Base-by-base conservation (phyloP, 64 coral and sea anemone species). In the Porites lutea region DNA sequence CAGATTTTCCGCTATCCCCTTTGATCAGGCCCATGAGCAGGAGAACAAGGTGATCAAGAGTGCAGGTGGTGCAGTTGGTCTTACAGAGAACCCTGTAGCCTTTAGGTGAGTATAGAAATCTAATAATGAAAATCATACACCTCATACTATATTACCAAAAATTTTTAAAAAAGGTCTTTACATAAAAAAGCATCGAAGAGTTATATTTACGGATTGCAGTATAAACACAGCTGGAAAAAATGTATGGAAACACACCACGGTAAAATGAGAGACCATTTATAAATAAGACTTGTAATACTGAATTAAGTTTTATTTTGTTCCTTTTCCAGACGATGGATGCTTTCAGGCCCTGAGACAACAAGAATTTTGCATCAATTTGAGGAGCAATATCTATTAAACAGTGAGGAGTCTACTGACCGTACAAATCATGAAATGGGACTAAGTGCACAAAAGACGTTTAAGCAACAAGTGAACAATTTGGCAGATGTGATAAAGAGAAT, bases 261-360 rank as follows among this genome's bases (percentile, higher is more conserved):
- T n/a, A 3, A 22, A 22, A 22, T 45, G 5, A 27, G 74, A 76
- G 48, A 37, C 74, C 22, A 76, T 47, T 76, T 76, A 4, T 76
- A 79, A 75, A 43, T 43, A 75, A 75, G 67, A 37, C 3, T 37
- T 6, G 67, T 15, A 71, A 71, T 20, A 71, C 21, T 23, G 23
- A 75, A 75, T 45, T 75, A 27, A 12, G 21, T 75, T 82, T 82
- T 57, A 59, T 20, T 82, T 82, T 82, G 12, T 48, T 64, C 53
- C 65, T 2, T 69, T 72, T 87, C 47, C 57, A 88, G 19, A 77
- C 59, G 86, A 13, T 88, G 86, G 86, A 88, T 88, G 86, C 49
- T 88, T 55, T 50, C 86, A n/a, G 86, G 86, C n/a, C n/a, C n/a
- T n/a, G 54, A 83, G 19, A 83, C 52, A 44, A 62, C 54, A 19